Percentiles rank a stretch among this genome's conserved stretches.
phyloP scores from a whole-genome alignment of 2,797 vertebrate genomes.

The Zalophus californianus region DNA sequence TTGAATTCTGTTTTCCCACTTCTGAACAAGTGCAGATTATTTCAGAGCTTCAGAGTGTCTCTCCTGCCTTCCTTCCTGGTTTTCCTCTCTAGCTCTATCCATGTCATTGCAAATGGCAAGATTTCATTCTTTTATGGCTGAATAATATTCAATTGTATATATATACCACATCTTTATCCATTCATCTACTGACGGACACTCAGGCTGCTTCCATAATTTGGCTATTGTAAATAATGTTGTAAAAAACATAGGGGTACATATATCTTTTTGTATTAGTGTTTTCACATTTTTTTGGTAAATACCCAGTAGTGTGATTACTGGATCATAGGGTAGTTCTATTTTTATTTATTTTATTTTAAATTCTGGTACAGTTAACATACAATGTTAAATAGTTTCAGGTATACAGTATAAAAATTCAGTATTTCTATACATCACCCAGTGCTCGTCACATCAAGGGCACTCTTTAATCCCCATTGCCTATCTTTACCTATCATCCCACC shows the following conservation, averaged over 20 bases:
- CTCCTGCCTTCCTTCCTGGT: not conserved
- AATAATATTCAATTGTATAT: not conserved
- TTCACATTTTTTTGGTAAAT: not conserved
- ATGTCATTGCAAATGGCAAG: not conserved
- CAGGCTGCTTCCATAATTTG: not conserved
- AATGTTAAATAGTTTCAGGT: not conserved
- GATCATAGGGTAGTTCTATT: not conserved
- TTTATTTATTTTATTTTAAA: not conserved
- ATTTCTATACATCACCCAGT: not conserved
- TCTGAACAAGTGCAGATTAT: not conserved
- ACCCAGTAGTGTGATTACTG: not conserved
- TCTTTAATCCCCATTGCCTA: not conserved
- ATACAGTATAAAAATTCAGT: not conserved
- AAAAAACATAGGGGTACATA: not conserved
- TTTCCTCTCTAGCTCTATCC: not conserved
- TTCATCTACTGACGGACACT: not conserved
- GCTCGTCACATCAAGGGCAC: not conserved
- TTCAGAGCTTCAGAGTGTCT: not conserved
- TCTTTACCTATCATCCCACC: not conserved
- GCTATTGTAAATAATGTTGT: not conserved
- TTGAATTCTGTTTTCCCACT: slow-evolving; percentile 34
- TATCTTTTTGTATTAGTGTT: not conserved
- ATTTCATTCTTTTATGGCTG: not conserved
- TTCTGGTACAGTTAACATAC: not conserved
- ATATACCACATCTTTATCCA: not conserved